Base-by-base conservation (phyloP, 1,140 invertebrate genomes). In the Calliphora vicina region DNA sequence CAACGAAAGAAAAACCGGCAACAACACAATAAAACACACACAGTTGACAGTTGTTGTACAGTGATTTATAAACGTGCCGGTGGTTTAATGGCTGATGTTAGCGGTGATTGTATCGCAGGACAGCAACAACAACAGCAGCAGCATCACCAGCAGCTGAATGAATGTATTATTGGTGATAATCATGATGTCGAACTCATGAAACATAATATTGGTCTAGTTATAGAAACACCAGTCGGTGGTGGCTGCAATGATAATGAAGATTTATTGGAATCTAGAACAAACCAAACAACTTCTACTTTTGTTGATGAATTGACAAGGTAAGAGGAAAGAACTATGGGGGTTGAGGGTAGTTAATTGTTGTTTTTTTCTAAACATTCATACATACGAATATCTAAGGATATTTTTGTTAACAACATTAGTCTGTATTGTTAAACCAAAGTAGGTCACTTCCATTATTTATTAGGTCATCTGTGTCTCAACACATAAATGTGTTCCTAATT, bases 61-160 rank as follows among this genome's bases (percentile, higher is more conserved):
- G 35, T 78, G 35, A 78, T 78, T 78, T 78, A 78, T 78, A 78
- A 43, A 78, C 74, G 42, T 78, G 20, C 17, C 72, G 74, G 17
- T 78, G 35, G n/a, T 67, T 17, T 67, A 67, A 23, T 67, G 61
- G 42, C 74, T 25, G 74, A 78, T 43, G 42, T 25, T 43, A 78
- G 35, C 20, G 20, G 17, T 43, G 74, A 57, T 67, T 67, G 9
- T 23, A 6, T 10, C 61, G 12, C 10, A 67, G 23, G 20, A 67
- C 61, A 67, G n/a, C 61, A 67, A 23, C 6, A 10, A 5, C 61
- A 67, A 20, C 3, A 67, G 23, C n/a, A 10, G 2, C 61, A 67
- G n/a, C 61, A 67, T 25, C 23, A 23, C 0, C 61, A 67, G 20
- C 0, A 67, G 25, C 61, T 12, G 15, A 17, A 17, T 6, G 13